phyloP scores from a whole-genome alignment of 2,797 vertebrate species.

The Uromys caudimaculatus region DNA sequence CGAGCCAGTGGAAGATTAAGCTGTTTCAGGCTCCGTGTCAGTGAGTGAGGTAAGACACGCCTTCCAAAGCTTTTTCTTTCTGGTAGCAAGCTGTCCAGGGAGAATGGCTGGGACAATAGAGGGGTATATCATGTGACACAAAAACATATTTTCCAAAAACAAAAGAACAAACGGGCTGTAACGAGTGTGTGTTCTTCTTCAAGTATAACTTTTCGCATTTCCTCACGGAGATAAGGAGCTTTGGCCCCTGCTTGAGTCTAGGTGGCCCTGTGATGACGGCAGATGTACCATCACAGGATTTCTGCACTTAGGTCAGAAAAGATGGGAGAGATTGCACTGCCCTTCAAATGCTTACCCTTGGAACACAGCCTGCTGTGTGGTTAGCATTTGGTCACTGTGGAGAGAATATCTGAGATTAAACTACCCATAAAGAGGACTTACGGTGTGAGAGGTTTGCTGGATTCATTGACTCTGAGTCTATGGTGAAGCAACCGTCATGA shows the following conservation, averaged over 20 bases:
- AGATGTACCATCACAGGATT: not conserved
- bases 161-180: not conserved
- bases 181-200: not conserved
- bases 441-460: not conserved
- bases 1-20: not conserved
- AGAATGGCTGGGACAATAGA: not conserved
- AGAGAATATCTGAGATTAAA: not conserved
- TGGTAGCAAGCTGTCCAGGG: not conserved
- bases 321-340: accelerated
- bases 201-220: not conserved
- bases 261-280: not conserved
- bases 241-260: not conserved
- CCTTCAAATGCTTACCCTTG: not conserved
- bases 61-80: not conserved
- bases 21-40: not conserved
- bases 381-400: not conserved
- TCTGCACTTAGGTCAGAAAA: not conserved
- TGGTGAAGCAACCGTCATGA: not conserved
- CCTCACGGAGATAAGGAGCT: not conserved
- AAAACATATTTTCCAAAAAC: not conserved
- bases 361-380: not conserved
- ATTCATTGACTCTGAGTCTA: not conserved
- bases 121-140: not conserved
- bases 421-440: not conserved
- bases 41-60: not conserved